Evolutionary conservation across 1,140 invertebrate species (phyloP), one percentile per base, ranked within the genome.

Genomic region (Drusus annulatus): DNA sequence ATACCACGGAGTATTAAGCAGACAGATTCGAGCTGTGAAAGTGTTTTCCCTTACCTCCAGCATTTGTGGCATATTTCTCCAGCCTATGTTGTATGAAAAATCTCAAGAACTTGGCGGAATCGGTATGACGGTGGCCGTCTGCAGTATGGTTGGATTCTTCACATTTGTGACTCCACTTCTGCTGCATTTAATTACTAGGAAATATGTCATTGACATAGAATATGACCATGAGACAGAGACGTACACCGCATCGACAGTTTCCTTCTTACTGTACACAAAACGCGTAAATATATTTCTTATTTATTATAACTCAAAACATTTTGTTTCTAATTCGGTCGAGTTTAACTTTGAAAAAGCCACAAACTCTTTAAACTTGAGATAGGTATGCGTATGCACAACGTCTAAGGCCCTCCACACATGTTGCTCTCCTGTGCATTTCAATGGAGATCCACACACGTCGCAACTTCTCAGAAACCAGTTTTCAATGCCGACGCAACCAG

Each of bases 111-210:
- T 92, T 6, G 91, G 91, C 60, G 86, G 91, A 52, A 90, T 92
- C 0, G 86, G 88, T 4, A 86, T 93, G 58, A 86, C 93, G 0
- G 85, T 94, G 74, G 92, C 91, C 4, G 76, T 94, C 5, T 93
- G 92, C 82, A 90, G 91, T 0, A 88, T 94, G 56, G 89, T 96
- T 1, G 94, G 93, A 23, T 92, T 97, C 83, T 95, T 97, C 85
- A 94, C 96, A 4, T 93, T 97, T 84, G 88, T 93, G 0, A 97
- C 96, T 5, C 97, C 97, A 1, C 58, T 97, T 19, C 85, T 98
- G 25, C 88, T 98, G 78, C 95, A 98, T 89, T 89, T 92, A 5
- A 88, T 98, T 16, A 94, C 95, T 3, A 97, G 94, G 84, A 96
- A 95, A 87, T 98, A 98, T 91, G 93, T 98, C 0, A 94, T 92